phyloP scores from a whole-genome alignment of 2,888 invertebrate genomes.

The Lordiphosa andalusiaca region DNA sequence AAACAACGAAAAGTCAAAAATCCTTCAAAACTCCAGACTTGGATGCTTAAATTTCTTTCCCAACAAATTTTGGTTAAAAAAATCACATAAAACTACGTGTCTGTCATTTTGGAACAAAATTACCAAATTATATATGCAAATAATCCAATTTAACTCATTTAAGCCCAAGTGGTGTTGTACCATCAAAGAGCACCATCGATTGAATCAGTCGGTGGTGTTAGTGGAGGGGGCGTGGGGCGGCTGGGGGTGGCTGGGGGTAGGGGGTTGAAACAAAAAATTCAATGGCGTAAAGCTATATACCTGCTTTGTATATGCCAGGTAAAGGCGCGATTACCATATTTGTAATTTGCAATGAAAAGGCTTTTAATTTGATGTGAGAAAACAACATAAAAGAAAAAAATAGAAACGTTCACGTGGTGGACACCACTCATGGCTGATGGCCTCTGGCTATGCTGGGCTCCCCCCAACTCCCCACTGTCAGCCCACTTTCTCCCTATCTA shows the following conservation, averaged over 20 bases:
- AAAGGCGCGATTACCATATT: constrained; percentile 51
- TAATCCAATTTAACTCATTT: constrained; percentile 21
- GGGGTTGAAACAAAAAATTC: constrained; percentile 1
- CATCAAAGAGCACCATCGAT: constrained; percentile 38
- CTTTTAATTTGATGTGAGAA: constrained; percentile 60
- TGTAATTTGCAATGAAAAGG: constrained; percentile 64
- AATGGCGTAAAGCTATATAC: not conserved
- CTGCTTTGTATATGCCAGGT: constrained; percentile 7
- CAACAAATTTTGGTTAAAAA: too few relatives aligned
- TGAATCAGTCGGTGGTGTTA: constrained; percentile 1
- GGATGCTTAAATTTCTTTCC: too few relatives aligned
- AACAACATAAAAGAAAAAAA: constrained; percentile 16
- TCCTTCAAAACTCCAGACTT: too few relatives aligned
- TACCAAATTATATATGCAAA: constrained; percentile 30
- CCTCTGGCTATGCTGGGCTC: constrained; percentile 19
- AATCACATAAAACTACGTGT: too few relatives aligned
- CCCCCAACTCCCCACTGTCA: not conserved
- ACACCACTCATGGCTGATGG: constrained; percentile 10
- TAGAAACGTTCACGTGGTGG: constrained; percentile 17
- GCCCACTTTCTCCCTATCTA: too few relatives aligned
- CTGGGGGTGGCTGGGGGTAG: too few relatives aligned
- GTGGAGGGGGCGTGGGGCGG: too few relatives aligned
- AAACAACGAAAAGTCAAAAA: too few relatives aligned
- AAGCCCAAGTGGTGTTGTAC: constrained; percentile 9
- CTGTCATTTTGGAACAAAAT: not conserved